Conservation (phyloP, 2,797 vertebrate species). For the Hylomyscus alleni region DNA sequence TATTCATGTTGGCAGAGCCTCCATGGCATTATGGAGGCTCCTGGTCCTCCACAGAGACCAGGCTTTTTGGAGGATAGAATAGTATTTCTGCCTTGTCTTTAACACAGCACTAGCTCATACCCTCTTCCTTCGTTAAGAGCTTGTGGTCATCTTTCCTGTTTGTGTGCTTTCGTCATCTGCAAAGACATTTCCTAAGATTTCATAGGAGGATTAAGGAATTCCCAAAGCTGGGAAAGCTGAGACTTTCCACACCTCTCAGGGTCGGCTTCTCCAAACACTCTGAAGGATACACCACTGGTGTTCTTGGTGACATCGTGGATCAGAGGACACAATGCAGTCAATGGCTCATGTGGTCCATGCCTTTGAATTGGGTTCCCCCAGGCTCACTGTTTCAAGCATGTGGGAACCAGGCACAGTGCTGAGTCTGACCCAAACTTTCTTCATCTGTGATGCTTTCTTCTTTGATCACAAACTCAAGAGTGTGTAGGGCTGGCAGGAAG, state of each 20-base stretch:
- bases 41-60: not conserved
- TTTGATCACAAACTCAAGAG: not conserved
- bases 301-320: not conserved
- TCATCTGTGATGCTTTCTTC: not conserved
- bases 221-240: not conserved
- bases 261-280: not conserved
- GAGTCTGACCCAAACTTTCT: not conserved
- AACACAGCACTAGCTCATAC: not conserved
- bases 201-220: not conserved
- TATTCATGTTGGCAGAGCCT: not conserved
- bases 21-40: too few species aligned
- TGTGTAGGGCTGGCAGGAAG: not conserved
- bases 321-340: not conserved
- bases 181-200: not conserved
- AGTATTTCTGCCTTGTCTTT: not conserved
- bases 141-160: not conserved
- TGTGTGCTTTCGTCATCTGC: not conserved
- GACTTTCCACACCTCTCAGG: not conserved
- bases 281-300: not conserved
- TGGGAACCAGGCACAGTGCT: not conserved
- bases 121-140: not conserved
- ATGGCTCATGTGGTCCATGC: not conserved
- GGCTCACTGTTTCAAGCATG: not conserved
- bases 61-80: not conserved
- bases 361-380: not conserved